These are phyloP conservation scores for Stegodyphus dumicola DNA, from an alignment of 1,140 invertebrate species.

Conservation along the genomic window DNA sequence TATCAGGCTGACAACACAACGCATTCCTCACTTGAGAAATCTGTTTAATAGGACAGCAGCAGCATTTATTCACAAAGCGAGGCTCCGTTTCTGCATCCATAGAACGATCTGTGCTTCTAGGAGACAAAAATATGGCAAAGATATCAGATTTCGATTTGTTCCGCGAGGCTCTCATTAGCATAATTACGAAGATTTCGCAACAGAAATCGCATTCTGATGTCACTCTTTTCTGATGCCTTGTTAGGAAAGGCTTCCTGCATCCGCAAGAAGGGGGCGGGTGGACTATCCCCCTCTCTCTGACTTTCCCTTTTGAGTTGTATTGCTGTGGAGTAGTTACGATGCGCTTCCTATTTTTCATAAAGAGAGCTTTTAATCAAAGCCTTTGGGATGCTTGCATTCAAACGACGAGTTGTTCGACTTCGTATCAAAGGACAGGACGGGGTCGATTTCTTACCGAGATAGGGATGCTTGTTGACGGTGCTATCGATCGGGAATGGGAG, in stretches of 20 bases:
- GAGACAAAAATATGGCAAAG: conserved; percentile 42
- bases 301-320: not conserved
- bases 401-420: no score
- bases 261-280: no score
- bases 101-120: conserved; percentile 3
- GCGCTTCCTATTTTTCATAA: conserved; percentile 8
- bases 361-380: conserved; percentile 12
- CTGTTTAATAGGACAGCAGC: conserved; percentile 5
- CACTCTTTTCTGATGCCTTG: not conserved
- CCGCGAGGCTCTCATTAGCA: conserved; percentile 41
- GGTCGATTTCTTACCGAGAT: no score
- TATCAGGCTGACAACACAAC: no score
- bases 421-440: no score
- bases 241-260: not conserved
- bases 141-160: conserved; percentile 57
- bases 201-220: conserved; percentile 14
- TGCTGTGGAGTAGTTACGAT: no score
- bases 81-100: not conserved
- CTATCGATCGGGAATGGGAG: not conserved
- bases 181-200: conserved; percentile 42
- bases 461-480: no score
- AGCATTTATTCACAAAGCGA: not conserved
- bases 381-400: not conserved
- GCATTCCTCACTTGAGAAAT: no score
- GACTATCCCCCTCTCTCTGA: not conserved